Evolutionary conservation across 2,888 invertebrate species (phyloP).

Genomic region (Mythimna pallens): DNA sequence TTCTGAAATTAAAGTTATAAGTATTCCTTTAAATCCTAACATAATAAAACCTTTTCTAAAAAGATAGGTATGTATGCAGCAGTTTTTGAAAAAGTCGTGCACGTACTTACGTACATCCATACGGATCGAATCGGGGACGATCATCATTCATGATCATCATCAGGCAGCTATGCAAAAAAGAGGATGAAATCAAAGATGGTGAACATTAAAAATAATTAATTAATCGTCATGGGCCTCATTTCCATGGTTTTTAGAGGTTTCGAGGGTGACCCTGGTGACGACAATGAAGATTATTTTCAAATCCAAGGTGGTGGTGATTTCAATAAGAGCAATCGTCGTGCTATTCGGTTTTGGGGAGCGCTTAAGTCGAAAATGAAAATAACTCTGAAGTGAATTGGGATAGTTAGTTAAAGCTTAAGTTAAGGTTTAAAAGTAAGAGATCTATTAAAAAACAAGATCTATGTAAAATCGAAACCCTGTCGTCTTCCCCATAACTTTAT

Average conservation of each 20-base stretch:
- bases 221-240: slow-evolving; percentile 22
- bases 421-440: no score
- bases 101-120: no score
- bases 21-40: no score
- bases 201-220: slow-evolving; percentile 5
- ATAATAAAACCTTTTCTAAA: no score
- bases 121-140: no score
- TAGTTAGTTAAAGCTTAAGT: no score
- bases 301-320: slow-evolving; percentile 31
- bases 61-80: no score
- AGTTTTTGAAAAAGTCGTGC: no score
- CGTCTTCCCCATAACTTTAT: neutral
- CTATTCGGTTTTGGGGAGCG: slow-evolving; percentile 30
- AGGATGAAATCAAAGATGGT: neutral
- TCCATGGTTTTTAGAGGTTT: slow-evolving; percentile 45
- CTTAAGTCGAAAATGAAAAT: slow-evolving; percentile 33
- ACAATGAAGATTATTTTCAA: slow-evolving; percentile 27
- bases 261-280: slow-evolving; percentile 32
- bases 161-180: neutral
- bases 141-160: no score
- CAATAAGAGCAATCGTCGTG: slow-evolving; percentile 12
- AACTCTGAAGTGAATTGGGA: slow-evolving; percentile 10
- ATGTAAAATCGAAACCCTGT: neutral
- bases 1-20: no score
- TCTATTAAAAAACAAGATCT: no score